Base-by-base conservation (phyloP, 2,888 invertebrate genomes). In the Hirtodrosophila alboralis region DNA sequence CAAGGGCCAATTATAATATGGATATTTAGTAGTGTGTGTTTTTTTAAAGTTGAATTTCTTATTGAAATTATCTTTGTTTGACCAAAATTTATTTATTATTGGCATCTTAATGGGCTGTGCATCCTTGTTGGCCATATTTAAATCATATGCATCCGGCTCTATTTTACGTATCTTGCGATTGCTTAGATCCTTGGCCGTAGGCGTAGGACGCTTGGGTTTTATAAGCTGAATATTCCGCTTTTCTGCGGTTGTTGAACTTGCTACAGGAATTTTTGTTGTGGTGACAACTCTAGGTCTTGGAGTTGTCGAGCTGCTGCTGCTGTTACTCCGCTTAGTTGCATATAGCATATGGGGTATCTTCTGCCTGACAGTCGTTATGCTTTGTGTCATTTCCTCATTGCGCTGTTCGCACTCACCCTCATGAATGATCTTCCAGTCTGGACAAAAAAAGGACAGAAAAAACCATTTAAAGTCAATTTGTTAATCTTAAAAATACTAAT, bases 361-460 rank as follows among this genome's bases (percentile, higher is more conserved):
- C n/a, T 48, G 14, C 58, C 28, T 53, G 12, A 57, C 54, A 1
- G 56, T 26, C 4, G 56, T 40, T 14, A 71, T 26, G 26, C 52
- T 45, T 2, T 62, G 54, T 0, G 59, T 8, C 14, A 45, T 36
- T 28, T 57, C 31, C 9, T 49, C 40, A 18, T 53, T 21, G 31
- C 49, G 31, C 16, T 43, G 48, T 5, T 27, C 7, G 45, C 87
- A 88, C 56, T 87, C 84, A 4, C 77, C 84, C 6, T 45, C 53
- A 2, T 77, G 56, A 7, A 61, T 21, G 26, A 84, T 61, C 51
- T 64, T 59, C 86, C 86, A 87, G 14, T 45, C 87, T 88, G 38
- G 1, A 12, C 3, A 16, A 13, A 12, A n/a, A 9, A 14, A 8
- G 5, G 2, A 18, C 26, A 13, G n/a, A n/a, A 9, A 14, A 8